These are phyloP conservation scores for Porphyrio hochstetteri DNA, from an alignment of 2,113 vertebrate species.

Conservation along the genomic window DNA sequence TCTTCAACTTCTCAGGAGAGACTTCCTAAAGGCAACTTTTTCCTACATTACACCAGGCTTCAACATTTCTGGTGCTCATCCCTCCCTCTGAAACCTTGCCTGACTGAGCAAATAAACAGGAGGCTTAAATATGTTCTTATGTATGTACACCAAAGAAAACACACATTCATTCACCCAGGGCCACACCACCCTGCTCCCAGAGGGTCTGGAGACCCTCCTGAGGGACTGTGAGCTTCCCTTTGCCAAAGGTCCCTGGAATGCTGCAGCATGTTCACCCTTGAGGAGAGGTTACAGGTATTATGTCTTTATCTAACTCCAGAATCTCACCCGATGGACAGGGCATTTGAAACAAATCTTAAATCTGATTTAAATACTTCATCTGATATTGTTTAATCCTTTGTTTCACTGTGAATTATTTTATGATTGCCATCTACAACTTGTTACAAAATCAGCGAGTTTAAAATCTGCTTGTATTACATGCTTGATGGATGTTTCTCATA, in stretches of 20 bases:
- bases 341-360: neutral
- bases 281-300: neutral
- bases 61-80: neutral
- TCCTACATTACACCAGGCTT: neutral
- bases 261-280: neutral
- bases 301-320: neutral
- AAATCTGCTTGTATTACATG: neutral
- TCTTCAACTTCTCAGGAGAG: neutral
- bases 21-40: neutral
- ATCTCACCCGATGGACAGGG: neutral
- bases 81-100: neutral
- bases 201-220: neutral
- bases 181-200: neutral
- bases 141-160: neutral
- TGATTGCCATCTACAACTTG: neutral
- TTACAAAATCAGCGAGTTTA: neutral
- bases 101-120: neutral
- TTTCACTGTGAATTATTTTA: neutral
- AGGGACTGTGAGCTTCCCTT: neutral
- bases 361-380: neutral
- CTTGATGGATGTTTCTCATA: neutral
- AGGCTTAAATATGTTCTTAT: neutral
- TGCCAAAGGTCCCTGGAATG: neutral
- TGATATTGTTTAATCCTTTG: neutral
- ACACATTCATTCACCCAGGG: neutral